Conservation (phyloP, 2,888 invertebrate species). For the Andricus curvator region DNA sequence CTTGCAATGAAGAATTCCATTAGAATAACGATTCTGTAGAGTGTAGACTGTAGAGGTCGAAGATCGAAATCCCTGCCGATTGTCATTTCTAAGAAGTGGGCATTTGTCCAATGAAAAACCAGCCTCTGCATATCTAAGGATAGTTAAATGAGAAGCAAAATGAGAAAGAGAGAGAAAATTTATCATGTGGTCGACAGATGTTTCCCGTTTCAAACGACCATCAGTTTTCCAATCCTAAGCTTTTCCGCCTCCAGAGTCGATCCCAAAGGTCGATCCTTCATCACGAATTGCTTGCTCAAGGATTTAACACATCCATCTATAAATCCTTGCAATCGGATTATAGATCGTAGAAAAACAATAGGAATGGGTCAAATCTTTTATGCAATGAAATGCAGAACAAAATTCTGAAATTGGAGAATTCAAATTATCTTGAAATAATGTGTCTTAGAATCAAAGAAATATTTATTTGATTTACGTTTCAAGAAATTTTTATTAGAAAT, state of each 20-base stretch:
- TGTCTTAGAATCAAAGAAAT: too few relatives aligned
- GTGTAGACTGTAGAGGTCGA: slow-evolving; percentile 14
- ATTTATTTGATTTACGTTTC: neutral
- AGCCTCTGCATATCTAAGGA: slow-evolving; percentile 22
- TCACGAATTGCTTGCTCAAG: slow-evolving; percentile 60
- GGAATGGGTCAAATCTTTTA: neutral
- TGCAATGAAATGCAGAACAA: neutral
- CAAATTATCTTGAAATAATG: neutral
- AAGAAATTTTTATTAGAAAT: neutral
- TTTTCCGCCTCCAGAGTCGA: slow-evolving; percentile 49
- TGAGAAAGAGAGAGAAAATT: slow-evolving; percentile 42
- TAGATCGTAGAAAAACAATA: slow-evolving; percentile 13
- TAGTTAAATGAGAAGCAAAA: slow-evolving; percentile 7
- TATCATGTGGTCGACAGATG: slow-evolving; percentile 72
- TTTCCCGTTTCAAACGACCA: slow-evolving; percentile 50
- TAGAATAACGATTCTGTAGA: neutral
- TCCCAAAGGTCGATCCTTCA: slow-evolving; percentile 45
- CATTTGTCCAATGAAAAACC: slow-evolving; percentile 23
- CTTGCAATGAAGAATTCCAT: neutral
- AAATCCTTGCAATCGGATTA: slow-evolving; percentile 24
- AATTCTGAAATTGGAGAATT: neutral
- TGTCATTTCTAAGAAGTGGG: slow-evolving; percentile 13
- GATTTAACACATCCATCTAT: slow-evolving; percentile 40
- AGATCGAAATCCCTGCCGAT: slow-evolving; percentile 31
- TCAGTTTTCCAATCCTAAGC: slow-evolving; percentile 36